phyloP scores from a whole-genome alignment of 2,797 vertebrate species.

The Rhinogobio ventralis region DNA sequence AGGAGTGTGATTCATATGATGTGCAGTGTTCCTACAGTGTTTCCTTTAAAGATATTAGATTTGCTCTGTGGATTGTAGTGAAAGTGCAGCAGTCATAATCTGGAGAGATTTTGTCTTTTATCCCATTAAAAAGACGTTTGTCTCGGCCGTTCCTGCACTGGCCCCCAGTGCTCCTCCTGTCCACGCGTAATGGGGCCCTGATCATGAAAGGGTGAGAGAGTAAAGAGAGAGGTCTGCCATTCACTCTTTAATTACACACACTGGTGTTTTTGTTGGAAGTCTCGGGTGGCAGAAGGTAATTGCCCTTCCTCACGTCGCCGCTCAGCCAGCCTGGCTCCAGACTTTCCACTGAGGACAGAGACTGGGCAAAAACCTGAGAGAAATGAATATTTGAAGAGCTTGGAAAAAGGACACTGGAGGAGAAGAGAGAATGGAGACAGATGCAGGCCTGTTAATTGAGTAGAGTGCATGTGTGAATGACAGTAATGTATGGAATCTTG shows the following conservation, averaged over 20 bases:
- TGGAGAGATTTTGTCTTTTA: conserved; percentile 10
- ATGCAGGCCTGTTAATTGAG: background rate
- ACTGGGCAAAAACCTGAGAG: conserved; percentile 40
- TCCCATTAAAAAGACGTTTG: conserved; percentile 50
- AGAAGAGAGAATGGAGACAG: background rate
- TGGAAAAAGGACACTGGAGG: background rate
- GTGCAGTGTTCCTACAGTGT: background rate
- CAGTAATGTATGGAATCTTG: background rate
- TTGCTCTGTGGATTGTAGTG: background rate
- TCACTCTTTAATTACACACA: conserved; percentile 63
- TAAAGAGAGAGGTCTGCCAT: conserved; percentile 56
- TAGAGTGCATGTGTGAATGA: conserved; percentile 1
- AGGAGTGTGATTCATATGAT: too few relatives aligned
- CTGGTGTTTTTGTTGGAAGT: conserved; percentile 70
- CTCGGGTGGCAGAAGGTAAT: conserved; percentile 75
- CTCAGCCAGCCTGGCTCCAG: conserved; percentile 52
- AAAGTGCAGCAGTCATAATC: conserved; percentile 42
- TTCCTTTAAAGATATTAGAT: background rate
- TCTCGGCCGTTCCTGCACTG: conserved; percentile 1
- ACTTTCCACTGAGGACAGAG: conserved; percentile 59
- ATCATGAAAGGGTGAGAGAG: conserved; percentile 49
- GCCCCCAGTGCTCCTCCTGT: conserved; percentile 1
- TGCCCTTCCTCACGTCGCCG: conserved; percentile 47
- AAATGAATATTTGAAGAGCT: conserved; percentile 13
- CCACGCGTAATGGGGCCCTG: conserved; percentile 19